Base-by-base conservation (phyloP, 2,888 invertebrate species). In the Dicyrtoma fusca region DNA sequence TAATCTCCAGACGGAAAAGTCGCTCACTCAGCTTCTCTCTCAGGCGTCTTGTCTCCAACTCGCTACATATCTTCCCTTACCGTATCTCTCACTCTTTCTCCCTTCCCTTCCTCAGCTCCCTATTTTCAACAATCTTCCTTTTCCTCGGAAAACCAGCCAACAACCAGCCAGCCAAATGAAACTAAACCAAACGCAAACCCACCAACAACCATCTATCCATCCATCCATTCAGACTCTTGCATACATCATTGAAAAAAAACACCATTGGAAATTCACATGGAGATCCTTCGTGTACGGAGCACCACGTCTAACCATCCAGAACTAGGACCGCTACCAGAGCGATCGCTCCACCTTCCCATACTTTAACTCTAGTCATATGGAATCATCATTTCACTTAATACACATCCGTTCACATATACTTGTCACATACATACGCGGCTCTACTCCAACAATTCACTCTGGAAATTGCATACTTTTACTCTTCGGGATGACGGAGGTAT, bases 1-100 rank as follows among this genome's bases (percentile, higher is more conserved):
- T 66, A 66, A 55, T 55, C 66, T 66, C 55, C 55, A 66, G 66
- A 66, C 42, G 53, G 66, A 66, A 64, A 64, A 64, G 64, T 64
- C 64, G 64, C 55, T 53, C 66, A 66, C 55, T 66, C 66, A 53
- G 55, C 65, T 65, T 51, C 65, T 65, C 65, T 47, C 49, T 42
- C 63, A 47, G 5, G 17, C 47, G 47, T 45, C 44, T 63, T 21
- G 63, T 47, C 17, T 63, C 21, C 23, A 3, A 21, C 5, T 55
- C 23, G 6, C 23, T 55, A 8, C 49, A 3, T 4, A 49, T 17
- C 19, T 11, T 5, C 55, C 55, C 53, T 17, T 17, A 13, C 2
- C 23, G 23, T 23, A 19, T 55, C 23, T 55, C 19, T 19, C 55
- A 6, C 19, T 17, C 55, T 19, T 55, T 21, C 23, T 17, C 23